Evolutionary conservation across 2,113 vertebrate species (phyloP), one percentile per base, ranked within the genome.

Genomic region (Taxidea taxus): DNA sequence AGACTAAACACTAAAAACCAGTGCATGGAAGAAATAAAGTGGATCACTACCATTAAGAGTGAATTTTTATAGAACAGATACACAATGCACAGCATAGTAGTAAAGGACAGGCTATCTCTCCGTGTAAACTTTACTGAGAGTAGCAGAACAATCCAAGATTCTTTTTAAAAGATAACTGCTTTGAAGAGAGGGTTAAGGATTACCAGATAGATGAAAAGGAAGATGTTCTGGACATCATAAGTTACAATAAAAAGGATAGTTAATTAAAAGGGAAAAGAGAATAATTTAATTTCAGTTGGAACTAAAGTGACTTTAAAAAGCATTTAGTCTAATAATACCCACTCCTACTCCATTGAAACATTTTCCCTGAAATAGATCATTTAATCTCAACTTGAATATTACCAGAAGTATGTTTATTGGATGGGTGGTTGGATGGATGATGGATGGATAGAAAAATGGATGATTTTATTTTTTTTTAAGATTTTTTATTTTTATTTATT

Each of bases 1-100:
- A 96, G 39, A 91, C 92, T 91, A 93, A 80, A 92, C 56, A 68
- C 27, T 74, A 84, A 91, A 86, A 90, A 75, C 18, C 20, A 37
- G 74, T 80, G 13, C 56, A 56, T 49, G 42, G 58, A 91, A 82
- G 78, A 82, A 94, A 49, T 87, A 92, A 91, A 64, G 29, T 89
- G 12, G 66, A 66, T 89, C 51, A 47, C 58, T 70, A n/a, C 44
- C n/a, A 80, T 82, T 87, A 83, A 64, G 31, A 91, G 47, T 88
- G 64, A 78, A 27, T 70, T 83, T 86, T 90, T 91, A 62, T 37
- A 62, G 81, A 86, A 74, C n/a, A 75, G 15, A 74, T 51, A 90
- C 3, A 13, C 29, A 72, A 56, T 18, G 29, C 49, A 75, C 3
- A 81, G 37, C 60, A 29, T 12, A 34, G 27, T 9, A n/a, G 37